Base-by-base conservation (phyloP, 2,797 vertebrate species). In the Lepilemur septentrionalis region DNA sequence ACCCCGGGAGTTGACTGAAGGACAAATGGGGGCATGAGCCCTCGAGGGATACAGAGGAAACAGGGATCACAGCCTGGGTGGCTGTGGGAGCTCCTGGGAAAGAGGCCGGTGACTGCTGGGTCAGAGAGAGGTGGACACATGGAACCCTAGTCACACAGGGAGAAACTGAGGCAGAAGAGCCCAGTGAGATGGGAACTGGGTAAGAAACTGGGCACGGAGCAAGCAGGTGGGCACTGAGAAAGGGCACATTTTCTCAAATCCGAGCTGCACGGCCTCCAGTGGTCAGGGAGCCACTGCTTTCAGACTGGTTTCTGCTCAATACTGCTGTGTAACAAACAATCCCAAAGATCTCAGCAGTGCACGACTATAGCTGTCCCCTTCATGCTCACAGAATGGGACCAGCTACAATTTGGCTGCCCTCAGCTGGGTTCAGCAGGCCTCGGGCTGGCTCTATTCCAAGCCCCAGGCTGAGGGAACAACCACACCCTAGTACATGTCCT, bases 181-280 rank as follows among this genome's bases (percentile, higher is more conserved):
- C 88, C 18, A 22, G 73, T 5, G 8, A 30, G 28, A 2, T 12
- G 13, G 46, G 23, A 41, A 43, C 57, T 32, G 20, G 65, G 83
- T 70, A 22, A 70, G 25, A 57, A 9, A 35, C 25, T 15, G 41
- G 84, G 38, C 28, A 6, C 0, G 0, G 1, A 46, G 1, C 23
- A 12, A 38, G 23, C 10, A 3, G 2, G 1, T 10, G 41, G 18
- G 48, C 32, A 18, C 22, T 14, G 38, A 23, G 4, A 46, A 7
- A 59, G 14, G 0, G 4, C 0, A 7, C 4, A 0, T 0, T 32
- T 12, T 14, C 48, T 41, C 18, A 7, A 32, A 23, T 23, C n/a
- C 6, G 7, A 41, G 15, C 12, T 0, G 17, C 50, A 0, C 1
- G 0, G 7, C 20, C 67, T 6, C 35, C 76, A 38, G 35, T 28